Evolutionary conservation across 1,140 invertebrate genomes (phyloP), one percentile per base, ranked within the genome.

Genomic region (Mercenaria mercenaria): DNA sequence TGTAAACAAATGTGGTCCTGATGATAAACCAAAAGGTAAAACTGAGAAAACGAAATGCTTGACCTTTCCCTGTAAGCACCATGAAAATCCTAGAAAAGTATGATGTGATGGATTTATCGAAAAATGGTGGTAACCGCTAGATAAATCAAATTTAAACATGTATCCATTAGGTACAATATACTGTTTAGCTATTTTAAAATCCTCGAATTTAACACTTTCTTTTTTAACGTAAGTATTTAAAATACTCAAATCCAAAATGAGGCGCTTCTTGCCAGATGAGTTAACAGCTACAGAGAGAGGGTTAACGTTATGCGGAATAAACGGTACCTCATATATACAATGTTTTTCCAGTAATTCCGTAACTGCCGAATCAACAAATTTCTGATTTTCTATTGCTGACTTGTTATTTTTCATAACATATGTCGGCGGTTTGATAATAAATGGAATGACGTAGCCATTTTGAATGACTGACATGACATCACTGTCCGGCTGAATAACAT

Each of bases 331-430:
- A 8, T 67, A 8, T 8, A 34, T 6, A 6, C 8, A 8, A 26
- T 11, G 6, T 8, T 67, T 67, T 67, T 11, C n/a, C n/a, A 26
- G 8, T 67, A 67, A 67, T 10, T 52, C 74, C 26, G 26, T 1
- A 88, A 87, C 79, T 43, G 86, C 86, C n/a, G 32, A 47, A 26
- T 50, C 47, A 18, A 88, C 86, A 88, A 80, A 81, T 20, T 29
- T 8, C n/a, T 32, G 6, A 20, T 81, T 47, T 34, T 67, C 50
- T 43, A 80, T 23, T 18, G 86, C 76, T 20, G 86, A 88, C 41
- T 23, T 80, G 43, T 88, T 88, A 39, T 72, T 88, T 47, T 41
- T 32, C 41, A 80, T 79, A 77, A 74, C n/a, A 3, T 26, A n/a
- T 50, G 43, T 41, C 8, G 76, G 18, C 18, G 76, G 39, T 18